Percentiles rank a stretch among this genome's conserved stretches.
phyloP scores from a whole-genome alignment of 53 echinoderm and acorn worm species.

The Holothuria scabra region DNA sequence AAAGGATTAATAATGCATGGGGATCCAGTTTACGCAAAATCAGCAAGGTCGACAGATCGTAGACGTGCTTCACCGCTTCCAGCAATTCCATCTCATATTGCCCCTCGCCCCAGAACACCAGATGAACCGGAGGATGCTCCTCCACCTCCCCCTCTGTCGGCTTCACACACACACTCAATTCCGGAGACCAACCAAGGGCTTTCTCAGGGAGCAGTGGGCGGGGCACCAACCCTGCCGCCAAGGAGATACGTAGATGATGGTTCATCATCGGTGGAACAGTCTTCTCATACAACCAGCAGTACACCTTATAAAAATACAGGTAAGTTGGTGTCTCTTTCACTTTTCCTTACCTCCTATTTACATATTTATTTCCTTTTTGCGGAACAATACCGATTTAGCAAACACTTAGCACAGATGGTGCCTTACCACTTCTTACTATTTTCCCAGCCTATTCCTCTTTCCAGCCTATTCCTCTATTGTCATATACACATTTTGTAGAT shows the following conservation, averaged over 20 bases:
- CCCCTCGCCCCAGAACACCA: constrained; percentile 15
- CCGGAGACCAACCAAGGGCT: constrained; percentile 34
- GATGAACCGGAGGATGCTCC: constrained; percentile 1
- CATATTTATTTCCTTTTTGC: no score
- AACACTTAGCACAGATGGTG: no score
- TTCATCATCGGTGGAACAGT: no score
- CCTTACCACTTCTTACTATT: no score
- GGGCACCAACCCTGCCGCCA: constrained; percentile 12
- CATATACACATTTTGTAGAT: no score
- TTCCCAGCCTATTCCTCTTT: no score
- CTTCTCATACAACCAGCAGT: constrained; percentile 2
- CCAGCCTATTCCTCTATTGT: no score
- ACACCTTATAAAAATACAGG: constrained; percentile 31
- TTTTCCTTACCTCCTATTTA: no score
- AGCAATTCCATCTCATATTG: constrained; percentile 40
- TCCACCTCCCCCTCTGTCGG: constrained; percentile 29
- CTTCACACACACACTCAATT: constrained; percentile 9
- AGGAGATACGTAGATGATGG: constrained; percentile 20
- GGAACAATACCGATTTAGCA: no score
- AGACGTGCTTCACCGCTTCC: constrained; percentile 26
- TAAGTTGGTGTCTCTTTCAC: no score
- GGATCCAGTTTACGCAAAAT: constrained; percentile 31
- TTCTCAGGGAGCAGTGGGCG: constrained; percentile 29
- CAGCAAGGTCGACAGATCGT: constrained; percentile 35
- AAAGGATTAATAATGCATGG: neutral